Evolutionary conservation across 64 coral and sea anemone species (phyloP).

Genomic region (Porites lutea): DNA sequence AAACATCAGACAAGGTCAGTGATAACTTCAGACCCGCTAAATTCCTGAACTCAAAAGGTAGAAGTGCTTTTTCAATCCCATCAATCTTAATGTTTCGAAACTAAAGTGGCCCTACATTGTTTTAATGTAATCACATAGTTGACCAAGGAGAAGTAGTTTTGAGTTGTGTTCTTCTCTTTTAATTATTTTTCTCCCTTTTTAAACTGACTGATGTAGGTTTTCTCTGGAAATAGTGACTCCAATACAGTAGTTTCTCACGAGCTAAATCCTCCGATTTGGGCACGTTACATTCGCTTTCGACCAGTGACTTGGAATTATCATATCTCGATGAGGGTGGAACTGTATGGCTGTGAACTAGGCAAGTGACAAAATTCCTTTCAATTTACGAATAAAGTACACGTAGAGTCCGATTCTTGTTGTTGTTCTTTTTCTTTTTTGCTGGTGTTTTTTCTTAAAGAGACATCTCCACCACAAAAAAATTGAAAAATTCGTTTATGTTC

Average conservation of each 20-base stretch:
- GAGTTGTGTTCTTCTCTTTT: too few species aligned
- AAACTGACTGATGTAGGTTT: neutral
- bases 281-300: slow-evolving; percentile 32
- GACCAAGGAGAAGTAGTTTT: neutral
- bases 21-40: too few species aligned
- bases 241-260: slow-evolving; percentile 11
- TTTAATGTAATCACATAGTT: neutral
- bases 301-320: slow-evolving; percentile 19
- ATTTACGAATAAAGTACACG: too few species aligned
- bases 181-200: neutral
- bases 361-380: neutral
- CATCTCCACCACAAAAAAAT: too few species aligned
- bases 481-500: too few species aligned
- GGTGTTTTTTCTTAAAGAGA: too few species aligned
- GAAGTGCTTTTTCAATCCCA: neutral
- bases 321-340: slow-evolving; percentile 25
- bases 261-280: slow-evolving; percentile 28
- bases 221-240: slow-evolving; percentile 41
- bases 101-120: too few species aligned
- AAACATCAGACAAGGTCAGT: neutral
- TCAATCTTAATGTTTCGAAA: too few species aligned
- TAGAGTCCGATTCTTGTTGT: too few species aligned
- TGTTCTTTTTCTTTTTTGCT: too few species aligned
- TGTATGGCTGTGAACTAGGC: slow-evolving; percentile 31
- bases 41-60: too few species aligned